Base-by-base conservation (phyloP, 2,797 vertebrate genomes). In the Discoglossus pictus region DNA sequence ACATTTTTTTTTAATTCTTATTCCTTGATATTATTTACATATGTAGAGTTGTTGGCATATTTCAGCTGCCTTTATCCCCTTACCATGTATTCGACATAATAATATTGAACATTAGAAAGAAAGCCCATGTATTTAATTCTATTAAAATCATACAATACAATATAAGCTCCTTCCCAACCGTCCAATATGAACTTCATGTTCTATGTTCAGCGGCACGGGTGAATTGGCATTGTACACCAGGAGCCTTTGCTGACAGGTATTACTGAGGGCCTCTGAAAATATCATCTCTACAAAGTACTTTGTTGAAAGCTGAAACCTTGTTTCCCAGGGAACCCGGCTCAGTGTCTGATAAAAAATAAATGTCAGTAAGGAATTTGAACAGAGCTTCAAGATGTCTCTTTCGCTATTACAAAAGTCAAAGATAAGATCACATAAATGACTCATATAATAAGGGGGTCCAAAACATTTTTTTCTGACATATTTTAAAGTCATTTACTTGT, bases 291-390 rank as follows among this genome's bases (percentile, higher is more conserved):
- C 55, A 46, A 20, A 59, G 44, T 0, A 13, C 35, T 54, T 72
- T 35, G 40, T 40, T 36, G 18, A 73, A 66, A 42, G 10, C 0
- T 51, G 39, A 38, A 1, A 58, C 68, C 55, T 2, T 24, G 53
- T 73, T 64, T 69, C 59, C 44, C 31, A 9, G 64, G 60, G 47
- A 27, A 7, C 39, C 47, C 38, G 47, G 2, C 55, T 2, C 24
- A 9, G 17, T 13, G 35, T 65, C 16, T 7, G 61, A 17, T 27
- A 38, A 56, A 63, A 50, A 23, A 74, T 51, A 75, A 51, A 23
- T 72, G 68, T 52, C 17, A 34, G 27, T 40, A 0, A 31, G 43
- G 44, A 54, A 53, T 53, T 56, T 27, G 36, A 71, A 76, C 15
- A 39, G 55, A 42, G 11, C 21, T 50, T 68, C 23, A 18, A 18